Conservation (phyloP, 2,888 invertebrate genomes). For the Amblyteles armatorius region DNA sequence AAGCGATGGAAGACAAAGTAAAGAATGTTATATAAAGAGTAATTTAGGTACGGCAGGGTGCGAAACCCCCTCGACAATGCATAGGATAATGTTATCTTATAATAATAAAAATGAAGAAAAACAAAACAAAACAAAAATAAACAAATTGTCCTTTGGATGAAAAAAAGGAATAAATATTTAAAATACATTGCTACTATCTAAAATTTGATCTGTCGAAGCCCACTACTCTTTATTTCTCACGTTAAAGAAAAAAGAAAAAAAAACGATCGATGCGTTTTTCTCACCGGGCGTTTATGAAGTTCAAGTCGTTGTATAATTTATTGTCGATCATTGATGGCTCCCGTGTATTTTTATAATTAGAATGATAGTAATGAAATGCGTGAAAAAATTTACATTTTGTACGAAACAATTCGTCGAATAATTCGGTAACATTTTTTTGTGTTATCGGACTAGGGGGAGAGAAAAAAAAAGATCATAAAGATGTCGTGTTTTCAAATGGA, state of each 20-base stretch:
- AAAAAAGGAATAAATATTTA: conserved; percentile 84
- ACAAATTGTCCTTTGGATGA: conserved; percentile 84
- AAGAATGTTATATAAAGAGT: conserved; percentile 84
- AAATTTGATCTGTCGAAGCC: conserved; percentile 52
- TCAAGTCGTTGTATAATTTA: conserved; percentile 16
- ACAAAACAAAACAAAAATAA: conserved; percentile 70
- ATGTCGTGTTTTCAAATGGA: conserved; percentile 39
- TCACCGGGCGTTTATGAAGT: conserved; percentile 1
- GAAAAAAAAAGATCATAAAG: conserved; percentile 1
- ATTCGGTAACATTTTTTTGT: conserved; percentile 20
- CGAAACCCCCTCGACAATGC: conserved; percentile 82
- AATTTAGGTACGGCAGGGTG: conserved; percentile 84
- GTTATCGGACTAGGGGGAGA: background rate
- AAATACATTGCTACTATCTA: conserved; percentile 78
- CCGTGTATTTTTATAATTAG: conserved; percentile 20
- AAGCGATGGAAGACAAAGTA: conserved; percentile 80
- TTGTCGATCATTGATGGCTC: conserved; percentile 8
- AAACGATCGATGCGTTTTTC: background rate
- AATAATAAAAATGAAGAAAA: conserved; percentile 78
- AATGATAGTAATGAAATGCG: conserved; percentile 13
- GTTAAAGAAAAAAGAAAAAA: conserved; percentile 3
- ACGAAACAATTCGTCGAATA: conserved; percentile 13
- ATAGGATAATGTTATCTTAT: conserved; percentile 85
- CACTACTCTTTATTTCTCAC: conserved; percentile 17
- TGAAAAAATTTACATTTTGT: conserved; percentile 9